Evolutionary conservation across 2,888 invertebrate species (phyloP).

Genomic region (Ectemnius cavifrons): DNA sequence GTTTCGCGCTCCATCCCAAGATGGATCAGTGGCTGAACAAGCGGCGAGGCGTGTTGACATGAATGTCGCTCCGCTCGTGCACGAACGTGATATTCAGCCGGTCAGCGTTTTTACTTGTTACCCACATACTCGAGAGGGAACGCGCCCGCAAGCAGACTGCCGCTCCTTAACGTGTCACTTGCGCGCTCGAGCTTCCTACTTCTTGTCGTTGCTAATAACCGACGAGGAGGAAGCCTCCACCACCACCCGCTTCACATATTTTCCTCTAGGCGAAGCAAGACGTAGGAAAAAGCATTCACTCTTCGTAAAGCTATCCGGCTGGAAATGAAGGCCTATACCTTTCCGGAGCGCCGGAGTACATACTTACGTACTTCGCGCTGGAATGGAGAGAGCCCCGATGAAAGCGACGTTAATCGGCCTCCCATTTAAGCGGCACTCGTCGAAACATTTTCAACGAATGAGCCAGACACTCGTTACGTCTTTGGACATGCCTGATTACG

Average conservation of each 20-base stretch:
- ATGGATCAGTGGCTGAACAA: conserved; percentile 51
- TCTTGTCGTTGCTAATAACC: conserved; percentile 12
- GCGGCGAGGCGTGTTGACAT: conserved; percentile 53
- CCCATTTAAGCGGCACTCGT: conserved; percentile 16
- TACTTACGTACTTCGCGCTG: too few species aligned
- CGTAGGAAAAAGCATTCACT: too few species aligned
- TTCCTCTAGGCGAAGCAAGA: neutral
- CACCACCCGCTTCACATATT: neutral
- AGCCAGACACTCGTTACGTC: conserved; percentile 60
- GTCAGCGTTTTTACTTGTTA: conserved; percentile 23
- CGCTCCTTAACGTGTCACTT: conserved; percentile 28
- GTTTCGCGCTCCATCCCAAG: conserved; percentile 55
- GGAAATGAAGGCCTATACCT: too few species aligned
- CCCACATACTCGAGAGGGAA: neutral
- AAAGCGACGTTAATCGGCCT: neutral
- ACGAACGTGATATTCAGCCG: conserved; percentile 28
- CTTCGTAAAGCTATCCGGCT: too few species aligned
- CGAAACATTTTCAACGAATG: conserved; percentile 51
- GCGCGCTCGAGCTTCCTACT: conserved; percentile 40
- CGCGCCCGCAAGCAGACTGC: neutral
- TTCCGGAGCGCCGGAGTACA: too few species aligned
- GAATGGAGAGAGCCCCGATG: neutral
- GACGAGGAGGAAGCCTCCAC: conserved; percentile 21
- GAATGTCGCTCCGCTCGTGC: conserved; percentile 39
- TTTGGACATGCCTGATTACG: conserved; percentile 69